Evolutionary conservation across 2,888 invertebrate species (phyloP).

Genomic region (Trissolcus japonicus): DNA sequence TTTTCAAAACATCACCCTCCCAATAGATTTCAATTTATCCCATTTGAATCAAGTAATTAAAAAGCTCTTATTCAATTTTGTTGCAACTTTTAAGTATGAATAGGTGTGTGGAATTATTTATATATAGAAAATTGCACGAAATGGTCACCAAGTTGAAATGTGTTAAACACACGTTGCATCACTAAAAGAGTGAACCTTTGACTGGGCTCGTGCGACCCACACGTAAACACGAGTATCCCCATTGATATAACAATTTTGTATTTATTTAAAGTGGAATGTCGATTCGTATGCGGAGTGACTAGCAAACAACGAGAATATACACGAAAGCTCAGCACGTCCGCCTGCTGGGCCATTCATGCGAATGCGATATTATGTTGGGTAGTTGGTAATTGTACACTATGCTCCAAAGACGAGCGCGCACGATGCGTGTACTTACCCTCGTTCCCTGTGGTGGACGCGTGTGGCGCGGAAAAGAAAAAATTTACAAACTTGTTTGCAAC

Average conservation of each 20-base stretch:
- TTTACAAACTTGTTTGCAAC: conserved; percentile 33
- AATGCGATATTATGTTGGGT: conserved; percentile 43
- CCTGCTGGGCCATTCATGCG: conserved; percentile 64
- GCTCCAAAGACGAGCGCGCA: conserved; percentile 50
- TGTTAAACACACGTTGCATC: conserved; percentile 24
- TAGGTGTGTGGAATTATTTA: no score
- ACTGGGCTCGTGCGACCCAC: conserved; percentile 21
- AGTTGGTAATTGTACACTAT: conserved; percentile 59
- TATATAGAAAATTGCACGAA: not conserved
- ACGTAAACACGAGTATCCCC: conserved; percentile 41
- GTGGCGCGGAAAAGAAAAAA: conserved; percentile 41
- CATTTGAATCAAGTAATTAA: no score
- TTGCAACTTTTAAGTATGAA: no score
- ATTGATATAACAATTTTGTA: conserved; percentile 50
- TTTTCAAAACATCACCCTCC: no score
- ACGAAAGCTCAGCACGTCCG: conserved; percentile 60
- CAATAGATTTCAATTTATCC: no score
- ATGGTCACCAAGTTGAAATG: conserved; percentile 10
- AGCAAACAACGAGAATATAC: conserved; percentile 50
- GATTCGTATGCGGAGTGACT: conserved; percentile 43
- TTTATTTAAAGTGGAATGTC: conserved; percentile 49
- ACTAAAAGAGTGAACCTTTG: conserved; percentile 14
- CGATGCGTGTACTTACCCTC: conserved; percentile 58
- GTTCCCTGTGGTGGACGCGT: conserved; percentile 43
- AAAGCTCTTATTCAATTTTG: no score